Conservation (phyloP, 2,113 vertebrate genomes). For the Apistogramma diplotaenia region DNA sequence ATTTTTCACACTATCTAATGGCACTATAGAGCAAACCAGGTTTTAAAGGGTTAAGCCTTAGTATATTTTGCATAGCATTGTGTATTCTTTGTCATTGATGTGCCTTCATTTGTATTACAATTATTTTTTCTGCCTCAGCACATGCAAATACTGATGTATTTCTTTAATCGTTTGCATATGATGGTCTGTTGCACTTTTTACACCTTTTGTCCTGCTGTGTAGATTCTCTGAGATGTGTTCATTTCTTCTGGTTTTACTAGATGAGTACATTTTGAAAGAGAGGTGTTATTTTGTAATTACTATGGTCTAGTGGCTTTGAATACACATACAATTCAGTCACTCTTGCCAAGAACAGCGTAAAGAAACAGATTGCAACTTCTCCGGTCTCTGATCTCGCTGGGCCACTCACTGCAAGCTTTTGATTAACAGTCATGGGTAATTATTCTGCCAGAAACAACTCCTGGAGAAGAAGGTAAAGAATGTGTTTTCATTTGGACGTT, state of each 20-base stretch:
- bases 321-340: background rate
- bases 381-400: slow-evolving; percentile 17
- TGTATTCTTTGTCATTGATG: background rate
- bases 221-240: background rate
- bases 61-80: background rate
- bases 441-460: slow-evolving; percentile 22
- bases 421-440: slow-evolving; percentile 20
- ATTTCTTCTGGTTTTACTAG: background rate
- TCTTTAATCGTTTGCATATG: background rate
- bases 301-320: background rate
- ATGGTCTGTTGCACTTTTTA: background rate
- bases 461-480: slow-evolving; percentile 13
- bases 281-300: slow-evolving; percentile 24
- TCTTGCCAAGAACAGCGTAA: background rate
- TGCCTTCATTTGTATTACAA: background rate
- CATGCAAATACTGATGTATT: background rate
- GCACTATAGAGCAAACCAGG: background rate
- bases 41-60: background rate
- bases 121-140: background rate
- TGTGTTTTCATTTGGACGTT: background rate
- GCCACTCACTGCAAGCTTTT: slow-evolving; percentile 1
- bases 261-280: slow-evolving; percentile 18
- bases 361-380: background rate
- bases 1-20: background rate
- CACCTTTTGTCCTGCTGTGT: background rate